phyloP scores from a whole-genome alignment of 2,113 vertebrate species.

The Athene cunicularia region DNA sequence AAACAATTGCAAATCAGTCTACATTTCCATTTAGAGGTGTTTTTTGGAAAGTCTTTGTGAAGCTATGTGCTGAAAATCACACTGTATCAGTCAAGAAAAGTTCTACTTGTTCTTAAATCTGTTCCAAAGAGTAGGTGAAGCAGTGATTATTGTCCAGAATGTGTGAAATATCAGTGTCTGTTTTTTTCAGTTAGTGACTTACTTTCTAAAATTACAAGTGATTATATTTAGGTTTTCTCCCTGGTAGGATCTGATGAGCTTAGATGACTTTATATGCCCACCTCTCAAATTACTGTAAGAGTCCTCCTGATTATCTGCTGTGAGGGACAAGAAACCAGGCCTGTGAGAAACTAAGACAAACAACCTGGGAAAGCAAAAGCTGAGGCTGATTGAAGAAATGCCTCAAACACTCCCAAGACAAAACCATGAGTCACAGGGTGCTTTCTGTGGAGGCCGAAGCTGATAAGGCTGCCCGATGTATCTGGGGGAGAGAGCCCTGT shows the following conservation, averaged over 20 bases:
- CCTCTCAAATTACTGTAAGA: not conserved
- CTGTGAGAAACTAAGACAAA: too few species aligned
- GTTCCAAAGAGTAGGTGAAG: not conserved
- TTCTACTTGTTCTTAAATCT: not conserved
- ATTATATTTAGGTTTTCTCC: not conserved
- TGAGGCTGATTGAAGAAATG: too few species aligned
- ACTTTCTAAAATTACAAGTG: not conserved
- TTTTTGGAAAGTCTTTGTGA: not conserved
- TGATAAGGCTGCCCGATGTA: too few species aligned
- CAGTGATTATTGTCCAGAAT: not conserved
- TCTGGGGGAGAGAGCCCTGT: too few species aligned
- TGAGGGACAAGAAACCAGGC: too few species aligned
- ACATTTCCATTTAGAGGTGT: not conserved
- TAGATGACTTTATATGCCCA: not conserved
- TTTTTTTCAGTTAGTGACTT: not conserved
- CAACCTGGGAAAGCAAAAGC: too few species aligned
- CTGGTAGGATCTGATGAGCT: not conserved
- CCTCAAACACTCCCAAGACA: too few species aligned
- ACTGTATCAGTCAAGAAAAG: not conserved
- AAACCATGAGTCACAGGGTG: too few species aligned
- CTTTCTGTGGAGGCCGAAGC: too few species aligned
- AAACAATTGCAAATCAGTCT: not conserved
- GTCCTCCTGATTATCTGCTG: not conserved
- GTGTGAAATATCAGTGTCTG: not conserved
- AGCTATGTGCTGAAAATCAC: not conserved